Base-by-base conservation (phyloP, 1,140 invertebrate genomes). In the Drosophila leontia region DNA sequence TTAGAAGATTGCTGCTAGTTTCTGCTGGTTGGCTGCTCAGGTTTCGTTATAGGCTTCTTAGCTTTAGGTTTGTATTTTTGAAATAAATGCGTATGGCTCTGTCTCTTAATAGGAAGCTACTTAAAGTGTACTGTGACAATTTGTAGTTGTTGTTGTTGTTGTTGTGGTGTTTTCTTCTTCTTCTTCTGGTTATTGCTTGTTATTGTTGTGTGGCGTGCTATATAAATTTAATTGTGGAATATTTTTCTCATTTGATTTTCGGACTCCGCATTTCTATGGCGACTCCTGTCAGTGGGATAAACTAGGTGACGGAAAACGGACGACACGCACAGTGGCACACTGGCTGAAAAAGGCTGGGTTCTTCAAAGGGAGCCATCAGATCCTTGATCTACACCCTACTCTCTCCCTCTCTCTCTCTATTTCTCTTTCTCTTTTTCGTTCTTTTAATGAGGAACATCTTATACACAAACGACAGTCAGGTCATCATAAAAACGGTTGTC, bases 71-170 rank as follows among this genome's bases (percentile, higher is more conserved):
- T 48, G 53, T 4, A 51, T 47, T 59, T 23, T 37, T 44, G 19
- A 39, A 60, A 72, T 72, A 72, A 72, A 72, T 72, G 70, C 70
- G 70, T 72, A 72, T 47, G 69, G 17, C 45, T 45, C 5, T 12
- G 41, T 65, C 58, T 61, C 56, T 59, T 37, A 62, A 44, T 60
- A 72, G 70, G 70, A 72, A 72, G 67, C 70, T 72, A 72, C 70
- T 72, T 72, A 72, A 59, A 51, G 48, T 60, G 67, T 72, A 72
- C 51, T 42, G 29, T 35, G 65, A 69, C 62, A 51, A 19, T 72
- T 70, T 71, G n/a, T 23, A 19, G 39, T 37, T 72, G 65, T 35
- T 63, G 35, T 37, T 72, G 65, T 35, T 63, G 35, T 13, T 48
- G 45, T 34, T 48, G 47, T 45, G 42, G 23, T 51, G 26, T 34